phyloP scores from a whole-genome alignment of 2,888 invertebrate species.

The Pristionchus mayeri region DNA sequence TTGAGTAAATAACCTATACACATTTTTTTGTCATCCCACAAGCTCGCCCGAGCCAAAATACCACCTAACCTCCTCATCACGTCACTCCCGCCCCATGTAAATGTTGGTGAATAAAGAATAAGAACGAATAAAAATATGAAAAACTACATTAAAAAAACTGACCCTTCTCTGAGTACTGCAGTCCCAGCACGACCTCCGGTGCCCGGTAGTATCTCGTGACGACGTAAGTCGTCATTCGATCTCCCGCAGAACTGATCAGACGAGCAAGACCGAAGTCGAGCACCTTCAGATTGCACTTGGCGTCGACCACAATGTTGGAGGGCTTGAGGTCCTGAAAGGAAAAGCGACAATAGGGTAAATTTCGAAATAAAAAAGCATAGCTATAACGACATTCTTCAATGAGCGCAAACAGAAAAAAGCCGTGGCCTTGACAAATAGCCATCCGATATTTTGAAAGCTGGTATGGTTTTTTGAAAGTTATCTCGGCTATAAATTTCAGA shows the following conservation, averaged over 20 bases:
- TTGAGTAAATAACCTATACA: no score
- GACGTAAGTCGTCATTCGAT: not conserved
- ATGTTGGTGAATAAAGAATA: no score
- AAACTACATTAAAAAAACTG: no score
- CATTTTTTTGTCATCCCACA: no score
- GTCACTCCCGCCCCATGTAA: no score
- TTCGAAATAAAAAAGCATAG: not conserved
- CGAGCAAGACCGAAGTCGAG: not conserved
- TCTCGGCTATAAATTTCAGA: not conserved
- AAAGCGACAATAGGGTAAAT: not conserved
- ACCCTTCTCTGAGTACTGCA: not conserved
- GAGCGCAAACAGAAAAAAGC: not conserved
- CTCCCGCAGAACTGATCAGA: not conserved
- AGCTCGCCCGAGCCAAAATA: no score
- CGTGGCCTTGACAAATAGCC: no score
- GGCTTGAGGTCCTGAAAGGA: slow-evolving; percentile 3
- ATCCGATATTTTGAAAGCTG: no score
- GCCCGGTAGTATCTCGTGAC: slow-evolving; percentile 13
- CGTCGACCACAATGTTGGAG: not conserved
- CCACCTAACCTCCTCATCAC: no score
- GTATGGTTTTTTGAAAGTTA: no score
- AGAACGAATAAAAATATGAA: no score
- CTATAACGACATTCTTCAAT: not conserved
- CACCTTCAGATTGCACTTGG: not conserved
- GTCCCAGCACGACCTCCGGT: not conserved